Percentiles rank a stretch among this genome's conserved stretches.
Conservation (phyloP, 2,113 vertebrate species). For the Globicephala melas region DNA sequence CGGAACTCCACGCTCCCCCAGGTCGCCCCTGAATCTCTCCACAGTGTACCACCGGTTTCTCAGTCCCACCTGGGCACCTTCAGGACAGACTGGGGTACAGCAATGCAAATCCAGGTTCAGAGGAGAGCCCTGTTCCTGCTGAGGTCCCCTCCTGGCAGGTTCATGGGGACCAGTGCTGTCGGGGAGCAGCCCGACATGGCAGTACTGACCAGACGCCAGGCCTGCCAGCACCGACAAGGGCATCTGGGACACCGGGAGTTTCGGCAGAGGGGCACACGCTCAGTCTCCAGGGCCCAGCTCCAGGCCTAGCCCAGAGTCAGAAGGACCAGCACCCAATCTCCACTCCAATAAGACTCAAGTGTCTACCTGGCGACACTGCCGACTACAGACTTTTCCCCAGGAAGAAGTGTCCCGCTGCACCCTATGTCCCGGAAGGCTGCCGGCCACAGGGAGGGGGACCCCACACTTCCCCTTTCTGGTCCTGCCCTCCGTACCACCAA, state of each 20-base stretch:
- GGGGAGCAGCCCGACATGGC: not conserved
- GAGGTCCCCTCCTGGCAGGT: not conserved
- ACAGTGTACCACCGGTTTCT: not conserved
- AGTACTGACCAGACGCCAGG: not conserved
- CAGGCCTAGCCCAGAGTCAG: not conserved
- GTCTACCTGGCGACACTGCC: not conserved
- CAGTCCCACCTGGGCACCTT: no score
- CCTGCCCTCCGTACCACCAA: not conserved
- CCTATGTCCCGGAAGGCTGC: not conserved
- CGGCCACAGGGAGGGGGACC: not conserved
- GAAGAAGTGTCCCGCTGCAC: not conserved
- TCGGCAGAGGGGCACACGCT: accelerated
- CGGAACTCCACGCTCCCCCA: not conserved
- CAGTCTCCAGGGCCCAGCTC: not conserved
- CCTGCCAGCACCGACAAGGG: not conserved
- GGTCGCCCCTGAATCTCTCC: not conserved
- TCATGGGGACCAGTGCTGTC: no score
- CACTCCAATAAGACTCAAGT: not conserved
- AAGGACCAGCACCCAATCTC: not conserved
- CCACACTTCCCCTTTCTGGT: not conserved
- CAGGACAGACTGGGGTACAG: not conserved
- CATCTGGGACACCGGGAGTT: accelerated
- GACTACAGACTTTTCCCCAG: accelerated
- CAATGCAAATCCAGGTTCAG: not conserved
- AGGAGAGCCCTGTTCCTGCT: not conserved